phyloP scores from a whole-genome alignment of 1,140 invertebrate species.

The Asobara japonica region DNA sequence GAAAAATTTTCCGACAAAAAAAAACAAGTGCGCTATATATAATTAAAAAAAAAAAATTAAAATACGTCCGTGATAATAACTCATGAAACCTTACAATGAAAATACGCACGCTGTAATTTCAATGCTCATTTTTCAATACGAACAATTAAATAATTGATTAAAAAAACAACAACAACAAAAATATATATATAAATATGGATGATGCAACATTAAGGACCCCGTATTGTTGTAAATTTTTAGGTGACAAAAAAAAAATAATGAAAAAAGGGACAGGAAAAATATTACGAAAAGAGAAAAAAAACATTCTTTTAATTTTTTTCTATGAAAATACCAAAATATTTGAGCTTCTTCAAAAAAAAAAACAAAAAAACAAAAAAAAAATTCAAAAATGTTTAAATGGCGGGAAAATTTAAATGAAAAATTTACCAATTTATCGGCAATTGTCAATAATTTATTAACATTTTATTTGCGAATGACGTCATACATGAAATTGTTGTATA shows the following conservation, averaged over 20 bases:
- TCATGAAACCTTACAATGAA: no score
- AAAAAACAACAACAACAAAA: constrained; percentile 3
- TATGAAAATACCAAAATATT: background rate
- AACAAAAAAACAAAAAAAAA: no score
- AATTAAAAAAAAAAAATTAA: background rate
- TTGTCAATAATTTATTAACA: background rate
- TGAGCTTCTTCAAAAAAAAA: background rate
- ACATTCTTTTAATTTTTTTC: constrained; percentile 5
- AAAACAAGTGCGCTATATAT: constrained; percentile 6
- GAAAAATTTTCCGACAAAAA: background rate
- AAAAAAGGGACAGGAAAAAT: no score
- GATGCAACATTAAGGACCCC: no score
- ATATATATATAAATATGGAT: background rate
- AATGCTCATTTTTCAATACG: constrained; percentile 4
- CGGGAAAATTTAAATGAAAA: background rate
- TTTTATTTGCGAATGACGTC: background rate
- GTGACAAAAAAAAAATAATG: constrained; percentile 18
- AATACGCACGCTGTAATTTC: constrained; percentile 7
- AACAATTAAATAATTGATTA: constrained; percentile 1
- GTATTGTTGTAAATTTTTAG: constrained; percentile 26
- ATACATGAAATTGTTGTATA: background rate
- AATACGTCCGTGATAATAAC: constrained; percentile 15
- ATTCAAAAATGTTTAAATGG: background rate
- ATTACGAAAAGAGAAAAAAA: constrained; percentile 10
- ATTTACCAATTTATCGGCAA: background rate